Evolutionary conservation across 1,140 invertebrate genomes (phyloP), one percentile per base, ranked within the genome.

Genomic region (Aphelenchoides fujianensis): DNA sequence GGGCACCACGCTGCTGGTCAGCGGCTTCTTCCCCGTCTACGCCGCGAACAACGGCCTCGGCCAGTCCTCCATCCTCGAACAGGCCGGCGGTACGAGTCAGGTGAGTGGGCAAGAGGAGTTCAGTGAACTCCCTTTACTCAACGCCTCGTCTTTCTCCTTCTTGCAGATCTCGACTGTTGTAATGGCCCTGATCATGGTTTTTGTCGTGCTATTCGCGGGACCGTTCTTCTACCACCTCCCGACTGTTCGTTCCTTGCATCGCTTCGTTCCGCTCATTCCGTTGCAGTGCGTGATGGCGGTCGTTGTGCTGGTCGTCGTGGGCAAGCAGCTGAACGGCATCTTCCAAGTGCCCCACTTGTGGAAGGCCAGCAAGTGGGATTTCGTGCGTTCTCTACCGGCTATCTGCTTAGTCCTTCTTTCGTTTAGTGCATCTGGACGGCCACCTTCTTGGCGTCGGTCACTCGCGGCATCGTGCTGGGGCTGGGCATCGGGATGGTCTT

Each of bases 11-110:
- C 67, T 63, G 12, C 7, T 62, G n/a, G 35, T 75, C 2, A 53
- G 48, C 23, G 30, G 48, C 31, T 76, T 75, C 61, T 75, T 75
- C 30, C 74, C 74, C 1, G 74, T 75, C 36, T 75, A 75, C 73
- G 57, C 74, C 9, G 61, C 68, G 16, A 76, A 74, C 9, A 77
- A 19, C 32, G 75, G 74, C 2, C 55, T 75, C 28, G 74, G 73
- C 12, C 3, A 64, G 28, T 59, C 74, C 3, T 7, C 74, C 0
- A 63, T 75, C 1, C 41, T 67, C n/a, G 74, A 71, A 2, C 69
- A 75, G 36, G 53, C 28, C 30, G 74, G 74, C 28, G 70, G 73
- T 16, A 73, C 23, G 7, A 71, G 5, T 7, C 55, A 59, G 23
- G 34, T 59, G 5, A n/a, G n/a, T n/a, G n/a, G n/a, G n/a, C n/a